phyloP scores from a whole-genome alignment of 2,797 vertebrate genomes.

The Allobates femoralis region DNA sequence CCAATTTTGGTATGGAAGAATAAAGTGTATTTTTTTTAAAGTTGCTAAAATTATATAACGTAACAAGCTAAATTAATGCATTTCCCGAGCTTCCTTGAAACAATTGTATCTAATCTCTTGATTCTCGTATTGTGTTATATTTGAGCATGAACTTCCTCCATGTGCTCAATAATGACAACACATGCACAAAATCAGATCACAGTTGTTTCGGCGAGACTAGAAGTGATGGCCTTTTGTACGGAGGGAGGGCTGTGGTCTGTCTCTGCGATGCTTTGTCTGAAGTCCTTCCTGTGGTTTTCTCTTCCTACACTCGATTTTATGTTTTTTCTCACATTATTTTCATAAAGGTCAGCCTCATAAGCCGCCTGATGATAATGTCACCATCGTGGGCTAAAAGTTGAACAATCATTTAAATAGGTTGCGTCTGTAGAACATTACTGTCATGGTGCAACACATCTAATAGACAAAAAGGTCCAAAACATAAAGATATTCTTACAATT shows the following conservation, averaged over 20 bases:
- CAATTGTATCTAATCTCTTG: not conserved
- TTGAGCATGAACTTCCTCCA: slow-evolving; percentile 20
- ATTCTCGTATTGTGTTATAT: not conserved
- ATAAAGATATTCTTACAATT: no score
- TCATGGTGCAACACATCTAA: no score
- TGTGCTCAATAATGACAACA: slow-evolving; percentile 17
- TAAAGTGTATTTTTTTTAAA: not conserved
- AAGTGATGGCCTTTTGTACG: slow-evolving; percentile 34
- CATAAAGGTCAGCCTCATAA: slow-evolving; percentile 31
- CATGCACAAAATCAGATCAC: slow-evolving; percentile 32
- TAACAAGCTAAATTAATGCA: not conserved
- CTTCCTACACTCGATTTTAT: slow-evolving; percentile 38
- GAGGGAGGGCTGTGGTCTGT: slow-evolving; percentile 40
- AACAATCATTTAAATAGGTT: not conserved
- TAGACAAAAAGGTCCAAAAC: no score
- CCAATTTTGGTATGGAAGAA: not conserved
- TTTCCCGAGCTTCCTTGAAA: not conserved
- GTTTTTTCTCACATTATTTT: not conserved
- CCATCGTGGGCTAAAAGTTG: not conserved
- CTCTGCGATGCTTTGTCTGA: slow-evolving; percentile 40
- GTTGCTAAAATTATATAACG: not conserved
- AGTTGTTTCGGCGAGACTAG: slow-evolving; percentile 18
- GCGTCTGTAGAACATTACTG: not conserved
- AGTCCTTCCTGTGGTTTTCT: slow-evolving; percentile 49
- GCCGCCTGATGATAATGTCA: not conserved